Evolutionary conservation across 2,797 vertebrate species (phyloP), one percentile per base, ranked within the genome.

Genomic region (Sus cebifrons): DNA sequence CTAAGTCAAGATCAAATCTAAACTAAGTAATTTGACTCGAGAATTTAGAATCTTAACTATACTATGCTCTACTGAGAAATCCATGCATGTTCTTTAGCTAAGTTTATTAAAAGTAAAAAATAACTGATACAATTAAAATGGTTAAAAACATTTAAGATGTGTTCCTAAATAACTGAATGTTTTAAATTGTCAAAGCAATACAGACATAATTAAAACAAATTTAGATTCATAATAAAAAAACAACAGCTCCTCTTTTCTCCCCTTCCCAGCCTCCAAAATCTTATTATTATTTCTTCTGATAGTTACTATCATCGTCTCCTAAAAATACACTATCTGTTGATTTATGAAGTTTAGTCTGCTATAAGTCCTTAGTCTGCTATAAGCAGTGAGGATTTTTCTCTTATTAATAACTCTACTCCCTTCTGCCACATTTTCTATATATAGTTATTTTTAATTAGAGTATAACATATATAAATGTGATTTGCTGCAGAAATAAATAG

Each of bases 1-100:
- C 77, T 83, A 71, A 71, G 52, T 40, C 25, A 40, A 92, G 77
- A 88, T 40, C 8, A 83, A 29, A 40, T 44, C 23, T 54, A 93
- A 79, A 78, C 25, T 70, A 40, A 92, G 62, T 36, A 9, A 70
- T 32, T 18, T 77, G 70, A 36, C 16, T 91, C 32, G 52, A 77
- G 21, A 87, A 91, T 32, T 83, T 62, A 91, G 21, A 70, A 82
- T 27, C 54, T 82, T 91, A 77, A 82, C 27, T 70, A n/a, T 3
- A 87, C 32, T 70, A 78, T 44, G 64, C 11, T 86, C 11, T 56
- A 73, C 25, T 74, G 36, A 91, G 58, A 58, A 86, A 73, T 29
- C 27, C 67, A 91, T 18, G 17, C 15, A 44, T 67, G 21, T 90
- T 78, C 81, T 85, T 79, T 25, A 83, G 56, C 44, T 77, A 75